A percentile compares a stretch with the other conserved stretches of the same genome.
Evolutionary conservation across 2,113 vertebrate genomes (phyloP).

Genomic region (Vombatus ursinus): DNA sequence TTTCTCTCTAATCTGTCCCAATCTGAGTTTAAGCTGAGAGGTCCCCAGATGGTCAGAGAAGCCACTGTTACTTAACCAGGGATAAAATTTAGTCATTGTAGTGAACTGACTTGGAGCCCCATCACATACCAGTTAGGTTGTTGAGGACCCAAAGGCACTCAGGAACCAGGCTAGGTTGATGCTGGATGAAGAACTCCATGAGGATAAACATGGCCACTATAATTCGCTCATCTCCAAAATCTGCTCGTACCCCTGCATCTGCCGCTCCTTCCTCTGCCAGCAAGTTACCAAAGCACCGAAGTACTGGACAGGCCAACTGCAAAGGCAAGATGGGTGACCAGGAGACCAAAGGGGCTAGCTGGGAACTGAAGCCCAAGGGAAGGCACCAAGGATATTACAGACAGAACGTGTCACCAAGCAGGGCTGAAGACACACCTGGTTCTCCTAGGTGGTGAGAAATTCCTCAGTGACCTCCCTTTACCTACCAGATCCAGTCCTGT

Average conservation of each 20-base stretch:
- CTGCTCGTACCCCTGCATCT: conserved; percentile 54
- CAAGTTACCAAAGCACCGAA: conserved; percentile 93
- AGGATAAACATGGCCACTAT: conserved; percentile 88
- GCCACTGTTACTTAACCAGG: not conserved
- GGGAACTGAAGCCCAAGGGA: not conserved
- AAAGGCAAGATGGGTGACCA: conserved; percentile 65
- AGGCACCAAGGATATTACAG: not conserved
- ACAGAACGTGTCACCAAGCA: not conserved
- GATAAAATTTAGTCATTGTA: not conserved
- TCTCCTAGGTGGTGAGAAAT: not conserved
- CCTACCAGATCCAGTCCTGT: conserved; percentile 91
- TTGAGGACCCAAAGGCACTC: conserved; percentile 95
- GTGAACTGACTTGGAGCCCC: not conserved
- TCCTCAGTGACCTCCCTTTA: not conserved
- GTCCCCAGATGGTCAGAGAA: not conserved
- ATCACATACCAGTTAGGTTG: conserved; percentile 92
- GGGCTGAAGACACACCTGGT: not conserved
- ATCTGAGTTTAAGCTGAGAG: not conserved
- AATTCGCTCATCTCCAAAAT: conserved; percentile 82
- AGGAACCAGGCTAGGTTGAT: conserved; percentile 85
- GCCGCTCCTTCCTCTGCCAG: conserved; percentile 80
- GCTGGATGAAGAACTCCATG: conserved; percentile 85
- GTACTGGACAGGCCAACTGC: conserved; percentile 92
- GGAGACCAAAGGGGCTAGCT: conserved; percentile 32
- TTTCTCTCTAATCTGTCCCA: not conserved